Evolutionary conservation across 2,888 invertebrate genomes (phyloP), one percentile per base, ranked within the genome.

Genomic region (Cryptocephalus moraei): DNA sequence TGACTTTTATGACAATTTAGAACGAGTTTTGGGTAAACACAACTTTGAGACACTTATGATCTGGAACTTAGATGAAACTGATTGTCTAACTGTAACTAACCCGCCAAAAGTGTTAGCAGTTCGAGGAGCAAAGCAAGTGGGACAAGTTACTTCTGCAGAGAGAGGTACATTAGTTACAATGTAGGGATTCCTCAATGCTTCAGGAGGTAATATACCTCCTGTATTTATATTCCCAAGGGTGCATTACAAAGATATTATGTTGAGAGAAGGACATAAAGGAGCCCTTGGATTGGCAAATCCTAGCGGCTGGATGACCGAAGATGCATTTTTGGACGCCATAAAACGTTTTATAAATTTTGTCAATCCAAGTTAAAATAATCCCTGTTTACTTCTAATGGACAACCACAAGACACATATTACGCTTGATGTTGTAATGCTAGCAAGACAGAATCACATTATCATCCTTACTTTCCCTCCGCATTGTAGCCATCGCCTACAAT

Each of bases 71-170:
- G 44, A 55, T 38, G 45, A 55, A 46, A 50, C 48, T 22, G 51
- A 50, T 10, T 50, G 50, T 36, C 48, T 41, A 39, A 49, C 50
- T 2, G 50, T 52, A 1, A 54, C 51, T n/a, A 51, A 53, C 8
- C 48, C 54, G 10, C 51, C 46, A 2, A 52, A 50, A 31, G 52
- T 54, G 31, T 45, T 54, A 50, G 49, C 49, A 13, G 45, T 33
- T 41, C 14, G 47, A 44, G 50, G 50, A 33, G 33, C 42, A 12
- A 52, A 50, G 42, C 49, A 52, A 41, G 41, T 48, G 4, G 46
- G 51, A 0, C 49, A 52, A 45, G 31, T 49, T 22, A 39, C 43
- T n/a, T n/a, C n/a, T n/a, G n/a, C n/a, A n/a, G n/a, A n/a, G n/a
- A n/a, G n/a, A n/a, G n/a, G n/a, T n/a, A n/a, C n/a, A n/a, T n/a